Evolutionary conservation across 2,113 vertebrate genomes (phyloP).

Genomic region (Pteronura brasiliensis): DNA sequence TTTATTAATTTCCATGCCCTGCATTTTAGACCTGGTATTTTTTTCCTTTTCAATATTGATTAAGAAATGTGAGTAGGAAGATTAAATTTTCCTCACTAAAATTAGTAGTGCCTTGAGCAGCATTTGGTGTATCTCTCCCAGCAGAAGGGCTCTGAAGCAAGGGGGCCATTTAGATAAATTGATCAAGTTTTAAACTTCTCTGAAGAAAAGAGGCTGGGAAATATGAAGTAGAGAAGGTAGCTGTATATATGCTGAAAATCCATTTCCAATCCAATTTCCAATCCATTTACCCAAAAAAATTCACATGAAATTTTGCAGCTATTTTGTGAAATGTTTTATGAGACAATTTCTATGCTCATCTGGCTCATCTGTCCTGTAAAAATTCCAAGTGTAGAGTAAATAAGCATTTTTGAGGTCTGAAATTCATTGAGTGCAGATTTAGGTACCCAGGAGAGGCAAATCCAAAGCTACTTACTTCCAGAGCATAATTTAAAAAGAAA

Average conservation of each 20-base stretch:
- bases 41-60: background rate
- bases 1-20: background rate
- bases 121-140: background rate
- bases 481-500: background rate
- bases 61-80: background rate
- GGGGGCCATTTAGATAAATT: background rate
- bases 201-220: background rate
- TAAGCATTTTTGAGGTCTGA: background rate
- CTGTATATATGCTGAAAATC: background rate
- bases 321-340: background rate
- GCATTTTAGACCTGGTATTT: background rate
- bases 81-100: slow-evolving; percentile 1
- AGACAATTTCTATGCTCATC: background rate
- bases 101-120: background rate
- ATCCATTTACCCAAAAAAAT: background rate
- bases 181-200: background rate
- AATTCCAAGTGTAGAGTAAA: background rate
- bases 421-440: background rate
- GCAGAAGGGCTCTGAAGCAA: background rate
- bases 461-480: background rate
- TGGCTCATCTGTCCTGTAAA: background rate
- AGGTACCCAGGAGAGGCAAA: background rate
- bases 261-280: background rate
- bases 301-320: background rate
- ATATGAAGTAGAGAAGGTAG: background rate